Evolutionary conservation across 30 jellyfish, hydroid and myxozoan genomes (phyloP), one percentile per base, ranked within the genome.

Genomic region (Rhopilema esculentum): DNA sequence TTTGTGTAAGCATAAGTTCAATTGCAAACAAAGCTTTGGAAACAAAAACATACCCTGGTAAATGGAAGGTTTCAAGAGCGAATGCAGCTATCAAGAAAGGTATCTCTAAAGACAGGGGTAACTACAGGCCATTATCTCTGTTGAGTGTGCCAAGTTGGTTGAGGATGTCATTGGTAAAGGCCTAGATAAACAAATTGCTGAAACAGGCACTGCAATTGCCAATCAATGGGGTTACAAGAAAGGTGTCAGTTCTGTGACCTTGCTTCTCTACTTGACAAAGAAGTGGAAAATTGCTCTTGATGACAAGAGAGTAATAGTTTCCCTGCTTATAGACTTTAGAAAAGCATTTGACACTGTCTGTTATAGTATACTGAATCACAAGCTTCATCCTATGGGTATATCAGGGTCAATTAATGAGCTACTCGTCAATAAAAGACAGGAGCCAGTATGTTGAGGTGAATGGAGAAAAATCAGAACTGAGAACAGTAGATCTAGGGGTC

Each of bases 401-500:
- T n/a, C 71, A 25, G 91, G 91, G 22, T 63, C 68, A 52, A 28
- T 40, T n/a, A 50, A 22, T 23, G 22, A 70, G 21, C n/a, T 67
- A 8, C 26, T 69, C 25, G 49, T 79, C 70, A 80, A 29, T 88
- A 20, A 51, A 52, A 40, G 72, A 88, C 2, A 17, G 96, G n/a
- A 23, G 49, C 18, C 91, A 88, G 65, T 68, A 1, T 33, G 49
- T 63, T 52, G 91, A 77, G 33, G 77, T 88, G 31, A 88, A 79
- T 78, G 88, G 91, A 23, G 32, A 4, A 30, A 30, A 22, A 66
- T 88, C 96, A 20, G 79, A 33, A 49, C 30, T 73, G 75, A 72
- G 50, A 30, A 7, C 31, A 24, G 82, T 69, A 16, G 67, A 67
- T 21, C 69, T 77, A 49, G 88, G 91, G 8, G 91, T 88, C 28